Conservation (phyloP, 2,888 invertebrate species). For the Pachymerium ferrugineum region DNA sequence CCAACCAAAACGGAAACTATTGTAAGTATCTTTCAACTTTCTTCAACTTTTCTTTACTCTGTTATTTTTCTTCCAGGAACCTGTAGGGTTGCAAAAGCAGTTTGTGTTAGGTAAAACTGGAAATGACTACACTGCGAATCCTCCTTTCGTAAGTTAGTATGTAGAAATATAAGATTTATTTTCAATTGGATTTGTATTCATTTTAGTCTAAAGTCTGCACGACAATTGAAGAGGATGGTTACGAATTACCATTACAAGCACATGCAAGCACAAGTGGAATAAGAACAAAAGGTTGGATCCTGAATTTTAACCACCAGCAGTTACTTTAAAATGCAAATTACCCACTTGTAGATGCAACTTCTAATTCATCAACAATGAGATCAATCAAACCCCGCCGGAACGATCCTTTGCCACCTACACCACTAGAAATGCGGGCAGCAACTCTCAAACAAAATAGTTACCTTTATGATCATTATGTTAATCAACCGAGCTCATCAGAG, state of each 20-base stretch:
- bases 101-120: not conserved
- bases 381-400: slow-evolving; percentile 1
- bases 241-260: not conserved
- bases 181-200: not conserved
- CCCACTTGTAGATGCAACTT: not conserved
- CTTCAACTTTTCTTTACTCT: not conserved
- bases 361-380: not conserved
- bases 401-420: not conserved
- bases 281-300: not conserved
- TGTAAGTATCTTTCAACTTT: not conserved
- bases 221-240: not conserved
- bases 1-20: not conserved
- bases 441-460: not conserved
- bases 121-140: not conserved
- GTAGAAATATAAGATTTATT: not conserved
- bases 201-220: not conserved
- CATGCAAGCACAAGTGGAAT: not conserved
- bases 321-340: too few species aligned
- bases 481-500: not conserved
- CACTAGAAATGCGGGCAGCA: not conserved
- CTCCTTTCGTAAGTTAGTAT: not conserved
- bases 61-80: not conserved
- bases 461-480: not conserved
- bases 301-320: too few species aligned
- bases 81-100: not conserved